Base-by-base conservation (phyloP, 1,140 invertebrate species). In the Conopomorpha cramerella region DNA sequence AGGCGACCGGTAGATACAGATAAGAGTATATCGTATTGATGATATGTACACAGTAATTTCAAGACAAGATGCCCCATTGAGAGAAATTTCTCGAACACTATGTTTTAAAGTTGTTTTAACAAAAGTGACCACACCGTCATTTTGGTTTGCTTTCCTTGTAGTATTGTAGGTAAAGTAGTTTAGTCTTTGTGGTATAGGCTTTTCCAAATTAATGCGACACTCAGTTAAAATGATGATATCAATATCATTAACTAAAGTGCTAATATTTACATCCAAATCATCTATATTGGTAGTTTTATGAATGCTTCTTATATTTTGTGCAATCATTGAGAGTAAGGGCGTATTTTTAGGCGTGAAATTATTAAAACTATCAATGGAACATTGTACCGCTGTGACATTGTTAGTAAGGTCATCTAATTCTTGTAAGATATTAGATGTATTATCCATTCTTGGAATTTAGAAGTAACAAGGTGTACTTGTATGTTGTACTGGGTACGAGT, bases 1-100 rank as follows among this genome's bases (percentile, higher is more conserved):
- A 2, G 33, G 33, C 3, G 33, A 34, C 2, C 33, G 17, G 13
- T 34, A 34, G 17, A 34, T 34, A 6, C 33, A 14, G 2, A 34
- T n/a, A 2, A 34, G 23, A 2, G 11, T 34, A 10, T 14, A 4
- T 16, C 10, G 2, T n/a, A n/a, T n/a, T n/a, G n/a, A n/a, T n/a
- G n/a, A n/a, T n/a, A n/a, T n/a, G n/a, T n/a, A n/a, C n/a, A 26
- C 6, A 16, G 4, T 3, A 2, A 34, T 34, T 34, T 34, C 18
- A 2, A 34, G 2, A 19, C 18, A 23, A 25, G 17, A 34, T 1
- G 30, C 30, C 4, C 18, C 15, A 4, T 3, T 3, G 10, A 32
- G n/a, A 2, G 11, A 2, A 18, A 32, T 19, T 25, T 25, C 11
- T 12, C 14, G 6, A 2, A 25, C 18, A 7, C 8, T 2, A 13